Evolutionary conservation across 2,113 vertebrate species (phyloP).

Genomic region (Notothenia rossii): DNA sequence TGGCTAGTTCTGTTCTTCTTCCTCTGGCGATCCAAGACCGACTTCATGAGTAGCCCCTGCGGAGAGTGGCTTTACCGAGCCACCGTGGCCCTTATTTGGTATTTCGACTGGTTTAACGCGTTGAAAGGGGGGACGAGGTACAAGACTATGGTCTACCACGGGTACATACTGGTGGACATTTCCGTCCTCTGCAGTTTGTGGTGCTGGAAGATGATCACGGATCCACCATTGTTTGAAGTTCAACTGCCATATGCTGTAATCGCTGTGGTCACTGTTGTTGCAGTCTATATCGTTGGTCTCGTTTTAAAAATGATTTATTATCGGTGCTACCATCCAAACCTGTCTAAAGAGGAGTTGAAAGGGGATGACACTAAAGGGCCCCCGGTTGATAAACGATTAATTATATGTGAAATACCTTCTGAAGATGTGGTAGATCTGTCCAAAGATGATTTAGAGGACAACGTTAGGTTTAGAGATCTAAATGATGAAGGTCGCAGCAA

Average conservation of each 20-base stretch:
- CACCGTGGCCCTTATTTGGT: conserved; percentile 87
- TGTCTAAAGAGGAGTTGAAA: background rate
- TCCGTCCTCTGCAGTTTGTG: conserved; percentile 79
- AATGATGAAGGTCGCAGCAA: background rate
- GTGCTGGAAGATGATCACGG: conserved; percentile 61
- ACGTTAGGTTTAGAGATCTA: too few relatives aligned
- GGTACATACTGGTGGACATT: conserved; percentile 84
- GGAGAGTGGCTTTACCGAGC: conserved; percentile 87
- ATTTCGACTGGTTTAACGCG: conserved; percentile 92
- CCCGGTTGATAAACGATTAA: background rate
- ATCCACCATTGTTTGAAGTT: background rate
- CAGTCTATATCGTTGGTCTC: conserved; percentile 46
- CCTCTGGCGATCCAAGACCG: conserved; percentile 79
- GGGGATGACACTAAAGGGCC: accelerated
- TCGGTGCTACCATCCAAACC: conserved; percentile 65
- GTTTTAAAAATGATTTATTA: conserved; percentile 66
- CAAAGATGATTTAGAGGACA: too few relatives aligned
- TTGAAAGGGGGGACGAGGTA: conserved; percentile 68
- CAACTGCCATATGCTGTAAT: background rate
- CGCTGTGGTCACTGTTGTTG: accelerated
- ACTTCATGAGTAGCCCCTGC: conserved; percentile 80
- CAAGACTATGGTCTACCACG: conserved; percentile 83
- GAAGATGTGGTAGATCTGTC: background rate
- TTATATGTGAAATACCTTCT: accelerated
- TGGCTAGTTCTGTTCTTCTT: conserved; percentile 86